Evolutionary conservation across 2,888 invertebrate genomes (phyloP).

Genomic region (Oxycera nigricornis): DNA sequence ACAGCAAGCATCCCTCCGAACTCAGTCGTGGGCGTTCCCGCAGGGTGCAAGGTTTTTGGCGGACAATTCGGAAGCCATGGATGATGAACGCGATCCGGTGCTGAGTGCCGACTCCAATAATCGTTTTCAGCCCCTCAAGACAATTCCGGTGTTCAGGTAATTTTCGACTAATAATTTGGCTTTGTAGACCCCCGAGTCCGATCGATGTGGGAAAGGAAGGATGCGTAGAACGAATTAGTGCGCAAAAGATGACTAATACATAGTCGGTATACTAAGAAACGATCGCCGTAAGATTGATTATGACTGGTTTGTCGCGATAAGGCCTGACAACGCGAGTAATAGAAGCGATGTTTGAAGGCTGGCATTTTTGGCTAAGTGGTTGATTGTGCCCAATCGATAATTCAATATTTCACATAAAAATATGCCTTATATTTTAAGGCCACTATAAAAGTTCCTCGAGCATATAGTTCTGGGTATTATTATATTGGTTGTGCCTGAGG

Average conservation of each 20-base stretch:
- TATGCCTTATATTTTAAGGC: too few species aligned
- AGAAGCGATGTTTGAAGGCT: too few species aligned
- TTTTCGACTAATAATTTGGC: not conserved
- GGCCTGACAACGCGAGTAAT: too few species aligned
- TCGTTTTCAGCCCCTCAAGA: slow-evolving; percentile 56
- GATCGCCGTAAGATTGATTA: not conserved
- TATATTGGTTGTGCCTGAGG: too few species aligned
- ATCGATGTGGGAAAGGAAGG: not conserved
- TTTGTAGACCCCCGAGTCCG: not conserved
- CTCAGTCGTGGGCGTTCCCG: not conserved
- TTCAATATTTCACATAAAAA: too few species aligned
- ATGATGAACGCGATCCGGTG: slow-evolving; percentile 56
- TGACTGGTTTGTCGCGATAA: not conserved
- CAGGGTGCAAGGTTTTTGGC: slow-evolving; percentile 54
- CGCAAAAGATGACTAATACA: slow-evolving; percentile 17
- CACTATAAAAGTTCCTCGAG: too few species aligned
- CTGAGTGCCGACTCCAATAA: slow-evolving; percentile 54
- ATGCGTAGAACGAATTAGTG: not conserved
- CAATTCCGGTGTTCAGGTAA: slow-evolving; percentile 58
- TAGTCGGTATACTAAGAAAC: not conserved
- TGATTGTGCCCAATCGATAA: too few species aligned
- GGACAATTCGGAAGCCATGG: slow-evolving; percentile 49
- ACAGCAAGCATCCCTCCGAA: not conserved
- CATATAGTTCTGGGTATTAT: too few species aligned
- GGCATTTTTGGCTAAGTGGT: too few species aligned